Evolutionary conservation across 2,888 invertebrate species (phyloP).

Genomic region (Melikaiella ostensackeni): DNA sequence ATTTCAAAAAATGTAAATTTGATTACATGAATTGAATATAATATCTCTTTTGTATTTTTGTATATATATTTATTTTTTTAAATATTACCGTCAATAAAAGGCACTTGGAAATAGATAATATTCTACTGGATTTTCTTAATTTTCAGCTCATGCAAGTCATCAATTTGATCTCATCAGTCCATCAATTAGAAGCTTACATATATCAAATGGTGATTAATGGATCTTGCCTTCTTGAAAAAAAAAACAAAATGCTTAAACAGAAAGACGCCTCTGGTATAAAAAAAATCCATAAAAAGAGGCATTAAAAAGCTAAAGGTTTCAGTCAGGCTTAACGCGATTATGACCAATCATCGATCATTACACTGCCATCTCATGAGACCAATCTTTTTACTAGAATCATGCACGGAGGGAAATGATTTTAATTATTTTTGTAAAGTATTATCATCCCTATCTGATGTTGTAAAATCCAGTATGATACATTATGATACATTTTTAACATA

Average conservation of each 20-base stretch:
- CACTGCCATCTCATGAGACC: too few relatives aligned
- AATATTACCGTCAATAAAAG: background rate
- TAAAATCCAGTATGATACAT: too few relatives aligned
- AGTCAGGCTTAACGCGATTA: background rate
- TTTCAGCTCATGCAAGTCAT: background rate
- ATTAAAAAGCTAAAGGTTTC: background rate
- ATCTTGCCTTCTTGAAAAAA: background rate
- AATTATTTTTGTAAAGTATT: too few relatives aligned
- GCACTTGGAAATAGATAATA: background rate
- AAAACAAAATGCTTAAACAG: background rate
- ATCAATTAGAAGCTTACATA: background rate
- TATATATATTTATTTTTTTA: background rate
- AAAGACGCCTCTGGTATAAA: background rate
- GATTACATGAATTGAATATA: too few relatives aligned
- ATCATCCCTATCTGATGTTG: too few relatives aligned
- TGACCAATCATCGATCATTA: background rate
- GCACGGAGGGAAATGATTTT: background rate
- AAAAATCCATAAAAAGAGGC: conserved; percentile 3
- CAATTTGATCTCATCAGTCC: background rate
- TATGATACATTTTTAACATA: too few relatives aligned
- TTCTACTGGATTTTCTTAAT: background rate
- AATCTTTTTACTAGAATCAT: background rate
- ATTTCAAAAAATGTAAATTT: background rate
- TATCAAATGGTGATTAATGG: background rate
- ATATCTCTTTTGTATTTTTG: too few relatives aligned